Conservation (phyloP, 2,113 vertebrate species). For the Cricetomys ansorgei region DNA sequence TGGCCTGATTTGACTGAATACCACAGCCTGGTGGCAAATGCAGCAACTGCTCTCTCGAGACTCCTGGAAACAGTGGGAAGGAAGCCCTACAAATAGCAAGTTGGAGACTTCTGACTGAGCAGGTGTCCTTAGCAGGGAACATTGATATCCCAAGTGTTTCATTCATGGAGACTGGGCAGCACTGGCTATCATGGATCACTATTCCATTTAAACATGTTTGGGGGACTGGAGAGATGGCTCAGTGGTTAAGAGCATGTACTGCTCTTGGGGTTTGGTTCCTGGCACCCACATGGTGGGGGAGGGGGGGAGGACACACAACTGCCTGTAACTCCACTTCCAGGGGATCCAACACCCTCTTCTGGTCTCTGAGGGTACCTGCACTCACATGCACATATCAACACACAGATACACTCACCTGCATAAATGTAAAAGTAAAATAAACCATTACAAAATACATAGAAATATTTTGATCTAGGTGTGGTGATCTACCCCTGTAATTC, state of each 20-base stretch:
- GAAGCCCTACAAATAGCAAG: background rate
- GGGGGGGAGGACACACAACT: background rate
- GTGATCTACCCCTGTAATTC: background rate
- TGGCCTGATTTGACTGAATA: background rate
- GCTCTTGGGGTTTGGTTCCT: background rate
- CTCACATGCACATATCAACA: background rate
- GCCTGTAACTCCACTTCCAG: background rate
- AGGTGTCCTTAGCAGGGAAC: background rate
- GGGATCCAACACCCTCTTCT: background rate
- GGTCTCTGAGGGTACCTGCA: background rate
- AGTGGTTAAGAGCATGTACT: background rate
- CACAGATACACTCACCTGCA: background rate
- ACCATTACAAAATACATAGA: background rate
- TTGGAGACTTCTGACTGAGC: background rate
- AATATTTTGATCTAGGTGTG: background rate
- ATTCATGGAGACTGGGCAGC: background rate
- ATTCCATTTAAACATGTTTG: background rate
- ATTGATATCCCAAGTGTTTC: background rate
- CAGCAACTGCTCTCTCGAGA: background rate
- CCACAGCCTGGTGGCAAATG: background rate
- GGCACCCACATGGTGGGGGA: too few species aligned
- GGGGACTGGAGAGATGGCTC: background rate
- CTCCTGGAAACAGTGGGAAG: background rate
- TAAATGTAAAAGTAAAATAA: background rate
- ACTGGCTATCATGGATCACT: background rate